Conservation (phyloP, 2,888 invertebrate genomes). For the Acanthacorydalis orientalis region DNA sequence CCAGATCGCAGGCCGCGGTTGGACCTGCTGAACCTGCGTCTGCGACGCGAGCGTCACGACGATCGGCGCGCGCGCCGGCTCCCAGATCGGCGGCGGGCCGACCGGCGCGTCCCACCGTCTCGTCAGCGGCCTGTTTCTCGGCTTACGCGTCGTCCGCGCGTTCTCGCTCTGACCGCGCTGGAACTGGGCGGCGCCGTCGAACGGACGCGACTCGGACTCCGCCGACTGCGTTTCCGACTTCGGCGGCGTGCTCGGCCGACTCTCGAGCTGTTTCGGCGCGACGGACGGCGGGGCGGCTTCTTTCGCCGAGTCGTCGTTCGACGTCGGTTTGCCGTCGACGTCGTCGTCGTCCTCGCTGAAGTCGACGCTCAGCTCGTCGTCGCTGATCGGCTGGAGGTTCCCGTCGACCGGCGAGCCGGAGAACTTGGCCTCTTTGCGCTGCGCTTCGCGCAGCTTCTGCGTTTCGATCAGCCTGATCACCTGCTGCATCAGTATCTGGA, state of each 20-base stretch:
- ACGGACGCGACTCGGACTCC: constrained; percentile 13
- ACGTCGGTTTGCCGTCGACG: constrained; percentile 6
- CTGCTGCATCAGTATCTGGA: constrained; percentile 58
- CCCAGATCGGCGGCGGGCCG: constrained; percentile 14
- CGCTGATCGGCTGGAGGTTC: constrained; percentile 23
- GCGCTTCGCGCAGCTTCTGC: constrained; percentile 56
- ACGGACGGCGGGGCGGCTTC: constrained; percentile 5
- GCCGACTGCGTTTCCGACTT: neutral
- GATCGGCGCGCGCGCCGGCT: constrained; percentile 23
- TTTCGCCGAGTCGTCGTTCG: constrained; percentile 1
- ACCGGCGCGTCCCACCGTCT: too few species aligned
- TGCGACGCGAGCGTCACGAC: constrained; percentile 11
- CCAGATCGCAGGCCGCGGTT: constrained; percentile 14
- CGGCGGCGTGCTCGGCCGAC: neutral
- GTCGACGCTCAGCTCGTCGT: constrained; percentile 21
- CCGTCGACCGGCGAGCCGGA: constrained; percentile 23
- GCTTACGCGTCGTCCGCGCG: too few species aligned
- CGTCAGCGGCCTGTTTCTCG: too few species aligned
- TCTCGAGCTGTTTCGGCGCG: neutral
- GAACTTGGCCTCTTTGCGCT: constrained; percentile 49
- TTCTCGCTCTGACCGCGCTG: too few species aligned
- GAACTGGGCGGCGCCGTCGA: too few species aligned
- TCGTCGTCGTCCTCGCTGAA: constrained; percentile 13
- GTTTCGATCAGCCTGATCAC: constrained; percentile 64
- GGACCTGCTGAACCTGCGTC: constrained; percentile 9